Conservation (phyloP, 2,113 vertebrate species). For the Menura novaehollandiae region DNA sequence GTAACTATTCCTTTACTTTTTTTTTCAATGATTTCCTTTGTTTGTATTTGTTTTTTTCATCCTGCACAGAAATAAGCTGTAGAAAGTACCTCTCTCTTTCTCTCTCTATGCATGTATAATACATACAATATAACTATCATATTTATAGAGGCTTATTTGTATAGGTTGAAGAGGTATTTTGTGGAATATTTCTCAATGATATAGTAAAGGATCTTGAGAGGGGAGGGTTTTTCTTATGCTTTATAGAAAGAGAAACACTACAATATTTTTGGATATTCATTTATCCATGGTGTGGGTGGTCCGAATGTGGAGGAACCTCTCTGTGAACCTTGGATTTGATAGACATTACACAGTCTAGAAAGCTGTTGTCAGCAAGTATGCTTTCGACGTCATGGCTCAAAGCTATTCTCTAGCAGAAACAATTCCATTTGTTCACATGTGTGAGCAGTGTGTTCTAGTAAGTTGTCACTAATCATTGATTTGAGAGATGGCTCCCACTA, state of each 20-base stretch:
- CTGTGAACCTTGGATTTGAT: neutral
- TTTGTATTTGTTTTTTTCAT: neutral
- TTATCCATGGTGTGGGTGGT: neutral
- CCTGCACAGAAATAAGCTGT: neutral
- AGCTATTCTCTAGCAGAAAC: neutral
- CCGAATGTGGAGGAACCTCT: neutral
- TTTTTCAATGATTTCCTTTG: neutral
- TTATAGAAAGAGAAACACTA: neutral
- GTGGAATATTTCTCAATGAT: neutral
- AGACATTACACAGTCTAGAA: neutral
- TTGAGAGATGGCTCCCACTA: neutral
- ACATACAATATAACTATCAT: neutral
- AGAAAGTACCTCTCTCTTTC: neutral
- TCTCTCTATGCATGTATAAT: neutral
- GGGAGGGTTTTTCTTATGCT: neutral
- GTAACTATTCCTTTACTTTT: neutral
- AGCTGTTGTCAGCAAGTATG: neutral
- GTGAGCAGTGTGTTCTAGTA: neutral
- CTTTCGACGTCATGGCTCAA: neutral
- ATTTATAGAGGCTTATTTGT: neutral
- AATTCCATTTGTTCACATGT: neutral
- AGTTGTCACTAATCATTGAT: neutral
- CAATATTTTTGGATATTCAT: neutral
- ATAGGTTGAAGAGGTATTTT: neutral
- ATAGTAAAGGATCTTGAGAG: neutral